Conservation (phyloP, 2,113 vertebrate species). For the Nothocercus julius region DNA sequence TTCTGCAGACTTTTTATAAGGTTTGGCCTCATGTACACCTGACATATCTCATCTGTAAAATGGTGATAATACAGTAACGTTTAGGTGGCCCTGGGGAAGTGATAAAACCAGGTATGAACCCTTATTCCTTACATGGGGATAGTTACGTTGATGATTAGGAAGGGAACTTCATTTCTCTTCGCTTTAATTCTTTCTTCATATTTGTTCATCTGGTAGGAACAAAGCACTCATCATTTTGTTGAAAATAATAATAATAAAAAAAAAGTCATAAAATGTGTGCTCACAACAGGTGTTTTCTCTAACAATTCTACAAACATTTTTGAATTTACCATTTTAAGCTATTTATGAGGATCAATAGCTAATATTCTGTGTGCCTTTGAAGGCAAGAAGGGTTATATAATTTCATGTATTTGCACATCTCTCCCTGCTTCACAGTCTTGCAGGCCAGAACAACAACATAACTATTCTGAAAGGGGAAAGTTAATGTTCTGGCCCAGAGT, state of each 20-base stretch:
- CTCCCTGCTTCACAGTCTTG: not conserved
- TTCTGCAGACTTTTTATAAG: fast-evolving
- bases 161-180: not conserved
- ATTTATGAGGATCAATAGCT: fast-evolving
- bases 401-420: not conserved
- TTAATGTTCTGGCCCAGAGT: conserved; percentile 7
- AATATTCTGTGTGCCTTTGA: not conserved
- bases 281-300: not conserved
- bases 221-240: not conserved
- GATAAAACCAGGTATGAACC: not conserved
- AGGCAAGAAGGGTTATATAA: not conserved
- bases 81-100: not conserved
- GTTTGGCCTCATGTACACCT: not conserved
- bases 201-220: not conserved
- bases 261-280: not conserved
- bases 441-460: conserved; percentile 30
- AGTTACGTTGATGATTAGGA: not conserved
- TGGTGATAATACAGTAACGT: not conserved
- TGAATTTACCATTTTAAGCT: not conserved
- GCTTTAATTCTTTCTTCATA: not conserved
- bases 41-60: not conserved
- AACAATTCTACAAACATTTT: not conserved
- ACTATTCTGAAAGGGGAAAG: not conserved
- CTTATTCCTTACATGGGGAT: not conserved
- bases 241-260: not conserved